phyloP scores from a whole-genome alignment of 2,888 invertebrate species.

The Lithophane socia region DNA sequence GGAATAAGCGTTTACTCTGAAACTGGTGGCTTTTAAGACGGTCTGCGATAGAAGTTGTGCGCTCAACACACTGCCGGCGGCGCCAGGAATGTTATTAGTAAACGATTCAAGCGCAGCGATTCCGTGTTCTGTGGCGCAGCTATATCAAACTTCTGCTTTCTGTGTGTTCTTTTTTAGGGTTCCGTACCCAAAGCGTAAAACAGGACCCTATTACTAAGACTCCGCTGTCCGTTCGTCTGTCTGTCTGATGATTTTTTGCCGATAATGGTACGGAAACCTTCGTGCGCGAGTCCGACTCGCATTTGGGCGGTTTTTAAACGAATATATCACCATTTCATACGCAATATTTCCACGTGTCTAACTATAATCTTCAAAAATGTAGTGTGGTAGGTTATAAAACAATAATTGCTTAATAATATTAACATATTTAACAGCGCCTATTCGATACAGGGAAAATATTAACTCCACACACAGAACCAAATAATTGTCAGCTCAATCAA shows the following conservation, averaged over 20 bases:
- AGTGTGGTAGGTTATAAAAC: no score
- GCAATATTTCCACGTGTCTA: neutral
- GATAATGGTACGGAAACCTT: no score
- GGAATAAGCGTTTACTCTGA: neutral
- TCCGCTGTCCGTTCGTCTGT: no score
- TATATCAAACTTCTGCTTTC: neutral
- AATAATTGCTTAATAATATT: no score
- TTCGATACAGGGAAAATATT: neutral
- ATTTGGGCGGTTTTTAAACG: neutral
- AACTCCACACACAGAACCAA: neutral
- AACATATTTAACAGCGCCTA: neutral
- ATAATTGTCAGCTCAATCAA: constrained; percentile 2
- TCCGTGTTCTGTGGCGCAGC: neutral
- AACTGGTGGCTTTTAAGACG: neutral
- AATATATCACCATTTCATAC: neutral
- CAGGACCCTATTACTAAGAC: no score
- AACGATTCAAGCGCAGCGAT: neutral
- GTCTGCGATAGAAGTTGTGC: neutral
- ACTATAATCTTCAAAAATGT: neutral
- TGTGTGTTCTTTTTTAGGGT: neutral
- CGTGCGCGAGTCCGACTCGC: no score
- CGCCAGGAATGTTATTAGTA: neutral
- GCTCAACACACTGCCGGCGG: neutral
- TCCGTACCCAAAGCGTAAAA: no score
- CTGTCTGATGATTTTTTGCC: no score